A percentile compares a stretch with the other conserved stretches of the same genome.
Evolutionary conservation across 37 sponge, comb jelly and placozoan species (phyloP).

Genomic region (Tethya wilhelma): DNA sequence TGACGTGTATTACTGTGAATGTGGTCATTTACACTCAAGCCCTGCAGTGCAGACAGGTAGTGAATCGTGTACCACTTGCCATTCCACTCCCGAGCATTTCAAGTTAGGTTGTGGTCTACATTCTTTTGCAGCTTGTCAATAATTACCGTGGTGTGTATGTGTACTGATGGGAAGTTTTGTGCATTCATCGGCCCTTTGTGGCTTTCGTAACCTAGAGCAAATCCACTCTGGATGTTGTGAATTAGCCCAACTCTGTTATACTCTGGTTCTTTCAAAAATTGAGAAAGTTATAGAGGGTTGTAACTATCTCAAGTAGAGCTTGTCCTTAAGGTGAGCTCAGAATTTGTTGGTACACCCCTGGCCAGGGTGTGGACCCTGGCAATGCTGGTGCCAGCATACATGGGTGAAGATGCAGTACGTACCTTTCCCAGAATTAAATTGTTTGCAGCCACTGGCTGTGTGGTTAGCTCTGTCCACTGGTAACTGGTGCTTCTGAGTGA

Average conservation of each 20-base stretch:
- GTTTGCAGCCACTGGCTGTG: slow-evolving; percentile 12
- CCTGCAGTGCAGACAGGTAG: slow-evolving; percentile 36
- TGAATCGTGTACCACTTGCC: slow-evolving; percentile 24
- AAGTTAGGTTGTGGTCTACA: slow-evolving; percentile 19
- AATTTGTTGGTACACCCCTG: slow-evolving; percentile 5
- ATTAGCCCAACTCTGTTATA: slow-evolving; percentile 34
- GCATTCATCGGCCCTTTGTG: slow-evolving; percentile 1
- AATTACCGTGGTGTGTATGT: slow-evolving; percentile 18
- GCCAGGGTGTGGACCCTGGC: slow-evolving; percentile 28
- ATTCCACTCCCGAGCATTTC: slow-evolving; percentile 23
- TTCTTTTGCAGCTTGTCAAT: slow-evolving; percentile 6
- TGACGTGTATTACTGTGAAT: slow-evolving; percentile 20
- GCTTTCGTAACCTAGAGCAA: slow-evolving; percentile 21
- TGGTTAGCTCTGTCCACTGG: slow-evolving; percentile 8
- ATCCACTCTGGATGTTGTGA: slow-evolving; percentile 8
- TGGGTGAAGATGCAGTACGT: slow-evolving; percentile 32
- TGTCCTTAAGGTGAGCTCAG: background rate
- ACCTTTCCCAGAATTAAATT: slow-evolving; percentile 16
- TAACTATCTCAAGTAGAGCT: background rate
- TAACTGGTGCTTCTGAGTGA: too few species aligned
- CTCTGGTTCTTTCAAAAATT: slow-evolving; percentile 28
- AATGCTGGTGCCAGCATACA: slow-evolving; percentile 25
- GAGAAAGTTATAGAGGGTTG: slow-evolving; percentile 28
- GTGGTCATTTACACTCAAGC: slow-evolving; percentile 25
- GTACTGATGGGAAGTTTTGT: slow-evolving; percentile 25